Evolutionary conservation across 2,797 vertebrate genomes (phyloP).

Genomic region (Alouatta caraya): DNA sequence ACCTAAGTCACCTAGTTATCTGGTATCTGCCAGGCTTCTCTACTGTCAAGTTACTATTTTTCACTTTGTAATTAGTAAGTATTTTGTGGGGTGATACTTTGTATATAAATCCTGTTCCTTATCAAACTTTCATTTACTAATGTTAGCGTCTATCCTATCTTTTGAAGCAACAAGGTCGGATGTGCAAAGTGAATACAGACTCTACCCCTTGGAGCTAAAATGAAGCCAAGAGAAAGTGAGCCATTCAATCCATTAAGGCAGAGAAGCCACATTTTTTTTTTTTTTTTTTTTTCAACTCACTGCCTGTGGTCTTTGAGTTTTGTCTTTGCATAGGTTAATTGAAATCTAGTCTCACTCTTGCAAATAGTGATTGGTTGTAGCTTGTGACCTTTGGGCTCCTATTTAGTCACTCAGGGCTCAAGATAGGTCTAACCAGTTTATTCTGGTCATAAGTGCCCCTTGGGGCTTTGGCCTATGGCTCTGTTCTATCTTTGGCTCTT

Average conservation of each 20-base stretch:
- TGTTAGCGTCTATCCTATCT: not conserved
- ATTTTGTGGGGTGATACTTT: constrained; percentile 27
- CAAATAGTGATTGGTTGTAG: not conserved
- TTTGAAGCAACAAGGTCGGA: not conserved
- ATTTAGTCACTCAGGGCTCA: not conserved
- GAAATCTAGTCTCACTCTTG: not conserved
- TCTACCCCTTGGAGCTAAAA: not conserved
- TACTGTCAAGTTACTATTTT: constrained; percentile 17
- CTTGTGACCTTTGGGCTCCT: constrained; percentile 5
- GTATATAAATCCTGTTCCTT: constrained; percentile 6
- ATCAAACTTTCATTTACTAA: not conserved
- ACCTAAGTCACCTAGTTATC: not conserved
- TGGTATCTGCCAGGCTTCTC: not conserved
- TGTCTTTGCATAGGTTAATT: not conserved
- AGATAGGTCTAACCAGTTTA: not conserved
- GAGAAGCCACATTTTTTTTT: not conserved
- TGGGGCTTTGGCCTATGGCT: not conserved
- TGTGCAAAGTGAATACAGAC: not conserved
- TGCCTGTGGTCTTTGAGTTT: constrained; percentile 9
- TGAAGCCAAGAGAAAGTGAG: not conserved
- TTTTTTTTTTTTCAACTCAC: not conserved
- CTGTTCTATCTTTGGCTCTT: not conserved
- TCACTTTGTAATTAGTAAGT: constrained; percentile 31
- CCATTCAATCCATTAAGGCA: not conserved
- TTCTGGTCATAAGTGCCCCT: not conserved